Evolutionary conservation across 2,888 invertebrate species (phyloP).

Genomic region (Drosophila helvetica): DNA sequence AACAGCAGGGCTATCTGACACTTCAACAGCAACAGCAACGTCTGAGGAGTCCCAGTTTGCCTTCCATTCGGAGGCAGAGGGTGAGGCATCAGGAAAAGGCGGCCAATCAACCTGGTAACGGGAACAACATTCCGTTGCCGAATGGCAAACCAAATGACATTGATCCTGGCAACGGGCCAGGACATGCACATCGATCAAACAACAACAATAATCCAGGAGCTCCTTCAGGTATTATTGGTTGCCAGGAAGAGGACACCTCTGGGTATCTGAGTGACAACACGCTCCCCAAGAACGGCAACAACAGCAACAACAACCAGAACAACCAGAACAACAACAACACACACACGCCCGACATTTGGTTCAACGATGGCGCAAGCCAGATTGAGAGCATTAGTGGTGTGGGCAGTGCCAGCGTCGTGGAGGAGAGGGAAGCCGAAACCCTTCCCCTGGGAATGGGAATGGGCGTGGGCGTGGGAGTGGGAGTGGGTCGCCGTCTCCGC

Average conservation of each 20-base stretch:
- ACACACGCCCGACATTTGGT: constrained; percentile 85
- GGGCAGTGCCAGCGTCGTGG: constrained; percentile 60
- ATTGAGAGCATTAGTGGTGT: constrained; percentile 74
- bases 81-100: constrained; percentile 56
- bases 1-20: constrained; percentile 70
- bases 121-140: constrained; percentile 21
- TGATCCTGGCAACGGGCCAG: constrained; percentile 67
- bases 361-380: constrained; percentile 80
- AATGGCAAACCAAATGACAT: constrained; percentile 55
- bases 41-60: constrained; percentile 88
- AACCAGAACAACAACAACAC: constrained; percentile 83
- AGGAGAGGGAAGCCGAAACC: constrained; percentile 27
- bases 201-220: constrained; percentile 50
- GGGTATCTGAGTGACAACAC: constrained; percentile 92
- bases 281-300: constrained; percentile 52
- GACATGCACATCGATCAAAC: constrained; percentile 72
- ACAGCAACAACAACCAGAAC: not conserved
- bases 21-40: constrained; percentile 62
- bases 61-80: constrained; percentile 85
- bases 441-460: constrained; percentile 30
- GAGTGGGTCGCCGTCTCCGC: constrained; percentile 60
- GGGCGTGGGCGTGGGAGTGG: constrained; percentile 50
- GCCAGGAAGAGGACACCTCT: constrained; percentile 90
- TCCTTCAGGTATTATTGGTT: constrained; percentile 66
- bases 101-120: constrained; percentile 65